Base-by-base conservation (phyloP, 2,888 invertebrate species). In the Pollenia amentaria region DNA sequence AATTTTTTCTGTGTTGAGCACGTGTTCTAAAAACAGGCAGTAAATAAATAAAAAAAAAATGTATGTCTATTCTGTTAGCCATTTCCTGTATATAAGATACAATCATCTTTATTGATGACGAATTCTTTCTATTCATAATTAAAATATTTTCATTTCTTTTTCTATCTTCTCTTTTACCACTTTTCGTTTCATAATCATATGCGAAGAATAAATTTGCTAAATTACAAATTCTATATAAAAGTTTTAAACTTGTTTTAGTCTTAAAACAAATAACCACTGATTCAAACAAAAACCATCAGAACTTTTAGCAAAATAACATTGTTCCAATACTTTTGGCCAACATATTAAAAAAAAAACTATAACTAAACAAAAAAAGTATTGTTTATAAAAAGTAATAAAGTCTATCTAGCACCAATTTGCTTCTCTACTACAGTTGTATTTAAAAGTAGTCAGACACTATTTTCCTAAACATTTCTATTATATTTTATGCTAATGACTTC, bases 281-380 rank as follows among this genome's bases (percentile, higher is more conserved):
- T 12, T 53, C 42, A 55, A 48, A 57, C 57, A 12, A 16, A 51
- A 10, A 12, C 16, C 12, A 38, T 51, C 46, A 14, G 12, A 10
- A 29, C 29, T 14, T 12, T 29, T 7, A 29, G 6, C 57, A 14
- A 60, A 60, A 60, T 14, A 60, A 29, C 29, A 29, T 29, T 38
- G n/a, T 60, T 38, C 38, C 57, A 60, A 60, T 29, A 62, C 3
- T 9, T 55, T 16, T 62, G 10, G 11, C 38, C 60, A 29, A 55
- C 29, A 29, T 57, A 29, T 21, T 8, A 16, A 42, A 10, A 53
- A n/a, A 46, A 8, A 64, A 53, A 53, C 40, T 14, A 64, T 40
- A 51, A 76, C 65, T 65, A 64, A 38, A 51, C 40, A 51, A 62
- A 57, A 75, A 73, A 76, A 11, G 21, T 44, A 62, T 76, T 82